Base-by-base conservation (phyloP, 2,888 invertebrate species). In the Eupithecia centaureata region DNA sequence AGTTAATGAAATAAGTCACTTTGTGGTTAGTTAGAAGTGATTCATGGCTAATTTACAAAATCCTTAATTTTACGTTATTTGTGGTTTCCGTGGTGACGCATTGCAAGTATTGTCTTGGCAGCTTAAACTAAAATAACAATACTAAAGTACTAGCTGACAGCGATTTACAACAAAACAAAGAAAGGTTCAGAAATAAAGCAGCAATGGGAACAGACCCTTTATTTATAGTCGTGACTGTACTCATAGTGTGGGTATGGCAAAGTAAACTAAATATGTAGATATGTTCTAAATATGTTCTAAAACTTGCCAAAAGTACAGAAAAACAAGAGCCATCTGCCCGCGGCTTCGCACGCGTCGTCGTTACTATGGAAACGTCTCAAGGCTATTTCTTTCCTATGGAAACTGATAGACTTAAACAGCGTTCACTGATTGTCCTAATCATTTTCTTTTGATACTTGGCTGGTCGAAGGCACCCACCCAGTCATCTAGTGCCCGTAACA, bases 181-280 rank as follows among this genome's bases (percentile, higher is more conserved):
- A 73, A 73, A 76, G 76, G 63, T 69, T 70, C 63, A 65, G 61
- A 75, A 71, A 71, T 73, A 75, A 72, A 73, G 58, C 75, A 71
- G 74, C 58, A 61, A 56, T 42, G 70, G 57, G 63, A 62, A 69
- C 57, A 59, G 47, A 63, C 65, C 64, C 63, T 73, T 64, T 72
- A 73, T 70, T 63, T 71, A 73, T 73, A 73, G 66, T 54, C 64
- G 42, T 70, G 66, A 63, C 63, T 63, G 60, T 59, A 63, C 52
- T 25, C 47, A 47, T 33, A 42, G 42, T 42, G 42, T 10, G 3
- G 18, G n/a, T n/a, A n/a, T n/a, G n/a, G 59, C 68, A 30, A 30
- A 59, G 62, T 65, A 60, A 47, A 47, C 47, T 12, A 47, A 47
- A 22, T 3, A 47, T 18, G 47, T 22, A 47, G 35, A 42, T n/a